Percentiles rank a stretch among this genome's conserved stretches.
Evolutionary conservation across 2,888 invertebrate species (phyloP).

Genomic region (Sinopyrophorus schimmeli): DNA sequence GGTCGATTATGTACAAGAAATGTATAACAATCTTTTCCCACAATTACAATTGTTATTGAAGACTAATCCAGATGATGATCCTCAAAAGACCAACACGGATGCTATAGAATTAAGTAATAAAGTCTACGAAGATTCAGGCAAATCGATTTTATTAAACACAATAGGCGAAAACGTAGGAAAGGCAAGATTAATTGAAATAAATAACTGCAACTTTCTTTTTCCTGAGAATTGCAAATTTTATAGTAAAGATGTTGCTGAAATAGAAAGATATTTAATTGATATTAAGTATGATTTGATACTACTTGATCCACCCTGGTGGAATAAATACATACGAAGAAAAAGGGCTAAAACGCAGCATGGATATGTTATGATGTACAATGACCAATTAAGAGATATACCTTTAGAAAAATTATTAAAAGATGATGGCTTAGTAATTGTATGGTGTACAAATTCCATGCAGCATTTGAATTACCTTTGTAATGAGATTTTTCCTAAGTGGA

Average conservation of each 20-base stretch:
- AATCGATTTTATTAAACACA: slow-evolving; percentile 44
- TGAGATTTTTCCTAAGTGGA: slow-evolving; percentile 80
- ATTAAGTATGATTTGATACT: slow-evolving; percentile 77
- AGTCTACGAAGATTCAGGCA: slow-evolving; percentile 53
- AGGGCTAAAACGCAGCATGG: slow-evolving; percentile 68
- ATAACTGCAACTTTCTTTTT: slow-evolving; percentile 62
- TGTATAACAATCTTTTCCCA: slow-evolving; percentile 29
- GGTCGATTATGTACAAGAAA: slow-evolving; percentile 36
- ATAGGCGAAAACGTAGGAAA: slow-evolving; percentile 64
- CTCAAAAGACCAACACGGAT: slow-evolving; percentile 7
- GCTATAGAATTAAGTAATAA: slow-evolving; percentile 45
- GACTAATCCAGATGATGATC: background rate
- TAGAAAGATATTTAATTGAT: slow-evolving; percentile 56
- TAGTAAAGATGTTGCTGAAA: slow-evolving; percentile 67
- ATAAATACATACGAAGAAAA: slow-evolving; percentile 87
- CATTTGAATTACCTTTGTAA: slow-evolving; percentile 70
- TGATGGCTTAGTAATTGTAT: slow-evolving; percentile 76
- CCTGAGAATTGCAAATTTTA: slow-evolving; percentile 69
- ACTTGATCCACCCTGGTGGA: slow-evolving; percentile 96
- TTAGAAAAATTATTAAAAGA: slow-evolving; percentile 64
- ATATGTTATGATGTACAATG: slow-evolving; percentile 79
- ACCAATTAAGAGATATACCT: slow-evolving; percentile 72
- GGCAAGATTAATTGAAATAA: slow-evolving; percentile 56
- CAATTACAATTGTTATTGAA: slow-evolving; percentile 4
- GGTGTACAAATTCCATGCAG: slow-evolving; percentile 87